Evolutionary conservation across 2,888 invertebrate species (phyloP), one percentile per base, ranked within the genome.

Genomic region (Periphyllus acericola): DNA sequence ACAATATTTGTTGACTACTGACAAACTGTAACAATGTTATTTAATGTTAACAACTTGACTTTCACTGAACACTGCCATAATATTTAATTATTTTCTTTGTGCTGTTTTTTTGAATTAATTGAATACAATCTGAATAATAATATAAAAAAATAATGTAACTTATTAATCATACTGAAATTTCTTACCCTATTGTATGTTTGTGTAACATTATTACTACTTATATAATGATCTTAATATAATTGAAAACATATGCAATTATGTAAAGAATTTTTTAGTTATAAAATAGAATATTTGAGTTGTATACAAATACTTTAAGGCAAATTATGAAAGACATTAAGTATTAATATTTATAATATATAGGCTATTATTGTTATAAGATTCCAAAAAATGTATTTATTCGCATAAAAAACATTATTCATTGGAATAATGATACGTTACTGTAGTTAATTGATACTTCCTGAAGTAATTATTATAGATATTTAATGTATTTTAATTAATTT

Each of bases 1-100:
- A n/a, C 17, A 72, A 71, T 60, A 72, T 55, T 72, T 74, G n/a
- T 36, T n/a, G 11, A 55, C n/a, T 83, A 74, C n/a, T 46, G n/a
- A 34, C 52, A 55, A 55, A 36, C 29, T 68, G 21, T n/a, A 66
- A 25, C 4, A 60, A 3, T 72, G 25, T 55, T 32, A 32, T 46
- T 75, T 75, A 76, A 25, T 46, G 60, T 68, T 80, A 14, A 83
- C 29, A 21, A 83, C 5, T 75, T 6, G 36, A 60, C n/a, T 17
- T 83, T 74, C 11, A 83, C 40, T 66, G 29, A 17, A 46, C 40
- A 84, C 83, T 84, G 83, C 83, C 83, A 66, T 76, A 75, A 66
- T 66, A n/a, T 32, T 55, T 72, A 74, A 82, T 34, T 9, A 72
- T 74, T 11, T 1, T 74, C 1, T n/a, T 74, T 66, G 5, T 83